Evolutionary conservation across 2,797 vertebrate genomes (phyloP), one percentile per base, ranked within the genome.

Genomic region (Aulostomus chinensis): DNA sequence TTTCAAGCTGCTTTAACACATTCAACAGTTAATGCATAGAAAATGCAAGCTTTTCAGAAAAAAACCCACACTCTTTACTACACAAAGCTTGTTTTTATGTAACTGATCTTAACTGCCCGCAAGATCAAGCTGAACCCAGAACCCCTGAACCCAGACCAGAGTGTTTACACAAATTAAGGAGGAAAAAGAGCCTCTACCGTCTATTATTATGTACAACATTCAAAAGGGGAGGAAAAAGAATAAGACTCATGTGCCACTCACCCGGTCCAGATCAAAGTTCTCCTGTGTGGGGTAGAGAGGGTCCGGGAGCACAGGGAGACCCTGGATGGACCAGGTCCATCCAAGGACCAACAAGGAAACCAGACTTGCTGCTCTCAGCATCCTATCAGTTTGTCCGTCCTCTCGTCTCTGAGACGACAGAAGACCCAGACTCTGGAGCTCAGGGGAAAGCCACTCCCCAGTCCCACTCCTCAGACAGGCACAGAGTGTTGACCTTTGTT

Each of bases 201-300:
- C 4, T 25, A 25, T 7, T 12, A 4, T 4, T 12, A 3, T 33
- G n/a, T 12, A 4, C n/a, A n/a, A n/a, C n/a, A n/a, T n/a, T 33
- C 13, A 7, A 13, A 13, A 21, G 22, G 7, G 6, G n/a, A 24
- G 12, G 7, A 33, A 12, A 12, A 4, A 12, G 31, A 3, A 33
- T 11, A 7, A 4, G 12, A 7, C 3, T 33, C 3, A 33, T 12
- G 31, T 16, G 3, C 3, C 5, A 45, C 77, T 93, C 89, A 98
- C 96, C 93, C 33, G 73, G 9, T 68, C 48, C 26, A 92, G 17
- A 15, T 92, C 68, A 38, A 98, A 97, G 80, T 94, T 94, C 87
- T 96, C 94, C 78, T 98, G 94, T 7, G 89, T 88, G 46, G 89
- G 68, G 59, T 92, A 86, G 4, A 88, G 72, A 0, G 89, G 86